These are phyloP conservation scores for Sphaeramia orbicularis DNA, from an alignment of 2,797 vertebrate species.

Conservation along the genomic window DNA sequence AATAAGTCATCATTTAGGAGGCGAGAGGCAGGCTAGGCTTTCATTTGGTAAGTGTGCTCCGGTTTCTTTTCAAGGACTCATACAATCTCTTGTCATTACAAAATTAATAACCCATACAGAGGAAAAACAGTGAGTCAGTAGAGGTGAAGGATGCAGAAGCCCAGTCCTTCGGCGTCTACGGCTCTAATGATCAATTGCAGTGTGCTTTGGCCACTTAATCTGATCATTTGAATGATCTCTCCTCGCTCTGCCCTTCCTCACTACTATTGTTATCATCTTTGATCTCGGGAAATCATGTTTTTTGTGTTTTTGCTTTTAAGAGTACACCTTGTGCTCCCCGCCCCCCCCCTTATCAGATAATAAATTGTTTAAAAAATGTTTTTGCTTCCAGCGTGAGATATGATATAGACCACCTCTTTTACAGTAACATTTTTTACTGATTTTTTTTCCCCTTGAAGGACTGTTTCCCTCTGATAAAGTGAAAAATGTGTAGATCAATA, in stretches of 20 bases:
- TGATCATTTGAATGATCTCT: conserved; percentile 69
- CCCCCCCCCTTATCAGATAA: conserved; percentile 72
- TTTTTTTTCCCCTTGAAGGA: conserved; percentile 39
- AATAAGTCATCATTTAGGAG: conserved; percentile 78
- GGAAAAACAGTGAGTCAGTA: conserved; percentile 41
- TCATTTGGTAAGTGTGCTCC: conserved; percentile 68
- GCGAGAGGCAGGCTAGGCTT: conserved; percentile 55
- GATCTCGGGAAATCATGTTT: conserved; percentile 61
- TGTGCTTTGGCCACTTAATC: conserved; percentile 55
- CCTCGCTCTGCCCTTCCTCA: conserved; percentile 39
- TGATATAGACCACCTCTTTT: conserved; percentile 46
- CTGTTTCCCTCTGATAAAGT: conserved; percentile 50
- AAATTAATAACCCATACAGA: conserved; percentile 73
- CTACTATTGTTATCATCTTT: conserved; percentile 49
- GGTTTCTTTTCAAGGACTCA: conserved; percentile 75
- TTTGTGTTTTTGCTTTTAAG: conserved; percentile 58
- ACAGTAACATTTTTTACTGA: conserved; percentile 44
- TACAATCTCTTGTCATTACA: conserved; percentile 68
- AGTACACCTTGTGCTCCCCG: conserved; percentile 43
- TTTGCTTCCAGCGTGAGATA: conserved; percentile 46
- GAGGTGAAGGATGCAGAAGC: conserved; percentile 52
- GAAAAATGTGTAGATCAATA: conserved; percentile 63
- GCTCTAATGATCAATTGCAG: conserved; percentile 55
- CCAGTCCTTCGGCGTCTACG: conserved; percentile 41
- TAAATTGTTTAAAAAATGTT: conserved; percentile 48